phyloP scores from a whole-genome alignment of 2,797 vertebrate genomes.

The Aphelocoma californica region DNA sequence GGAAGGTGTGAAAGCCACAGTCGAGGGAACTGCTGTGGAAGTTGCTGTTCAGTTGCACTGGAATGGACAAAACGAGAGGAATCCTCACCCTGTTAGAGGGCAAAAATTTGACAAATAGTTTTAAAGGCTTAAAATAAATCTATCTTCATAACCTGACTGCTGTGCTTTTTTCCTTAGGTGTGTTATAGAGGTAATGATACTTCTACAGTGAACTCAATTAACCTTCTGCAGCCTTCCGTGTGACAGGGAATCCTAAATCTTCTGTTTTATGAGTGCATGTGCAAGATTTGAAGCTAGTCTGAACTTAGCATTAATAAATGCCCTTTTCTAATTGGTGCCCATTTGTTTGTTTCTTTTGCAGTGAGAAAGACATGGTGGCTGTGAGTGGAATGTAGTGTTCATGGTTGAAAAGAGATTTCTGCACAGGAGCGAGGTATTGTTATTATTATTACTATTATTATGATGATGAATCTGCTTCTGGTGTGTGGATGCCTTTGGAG shows the following conservation, averaged over 20 bases:
- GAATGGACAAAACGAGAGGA: neutral
- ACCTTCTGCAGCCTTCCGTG: conserved; percentile 22
- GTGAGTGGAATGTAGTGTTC: conserved; percentile 51
- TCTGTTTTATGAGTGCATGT: conserved; percentile 14
- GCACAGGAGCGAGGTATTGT: conserved; percentile 48
- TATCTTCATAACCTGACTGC: conserved; percentile 16
- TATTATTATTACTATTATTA: neutral
- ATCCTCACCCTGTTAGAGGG: neutral
- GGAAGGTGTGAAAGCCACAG: neutral
- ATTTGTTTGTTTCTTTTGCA: conserved; percentile 55
- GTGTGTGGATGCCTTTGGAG: neutral
- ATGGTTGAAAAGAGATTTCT: conserved; percentile 56
- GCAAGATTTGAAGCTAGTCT: conserved; percentile 26
- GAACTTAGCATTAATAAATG: conserved; percentile 10
- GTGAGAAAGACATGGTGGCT: conserved; percentile 69
- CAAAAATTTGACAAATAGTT: conserved; percentile 17
- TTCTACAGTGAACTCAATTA: conserved; percentile 59
- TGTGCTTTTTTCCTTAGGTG: conserved; percentile 8
- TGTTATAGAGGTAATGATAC: conserved; percentile 47
- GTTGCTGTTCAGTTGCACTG: neutral
- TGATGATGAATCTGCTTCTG: neutral
- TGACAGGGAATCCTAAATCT: conserved; percentile 52
- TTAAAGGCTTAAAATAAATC: conserved; percentile 35
- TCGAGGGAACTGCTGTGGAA: neutral
- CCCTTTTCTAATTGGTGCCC: conserved; percentile 39